Conservation (phyloP, 2,888 invertebrate species). For the Allacma fusca region DNA sequence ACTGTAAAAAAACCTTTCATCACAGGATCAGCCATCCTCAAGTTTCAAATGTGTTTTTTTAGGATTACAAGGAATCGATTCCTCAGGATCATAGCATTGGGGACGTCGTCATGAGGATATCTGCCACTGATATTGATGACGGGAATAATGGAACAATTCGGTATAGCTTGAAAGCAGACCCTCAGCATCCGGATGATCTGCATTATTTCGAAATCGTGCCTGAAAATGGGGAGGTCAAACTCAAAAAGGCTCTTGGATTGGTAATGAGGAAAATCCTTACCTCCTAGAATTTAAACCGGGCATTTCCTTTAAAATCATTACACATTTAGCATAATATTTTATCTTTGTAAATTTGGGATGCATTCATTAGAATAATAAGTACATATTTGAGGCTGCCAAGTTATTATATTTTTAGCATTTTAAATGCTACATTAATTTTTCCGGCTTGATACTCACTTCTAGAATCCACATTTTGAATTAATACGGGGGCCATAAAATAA, state of each 20-base stretch:
- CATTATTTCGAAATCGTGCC: slow-evolving; percentile 83
- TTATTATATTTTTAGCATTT: no score
- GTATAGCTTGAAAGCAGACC: slow-evolving; percentile 68
- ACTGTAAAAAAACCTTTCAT: no score
- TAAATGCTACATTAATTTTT: no score
- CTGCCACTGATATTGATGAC: slow-evolving; percentile 91
- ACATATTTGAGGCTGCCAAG: no score
- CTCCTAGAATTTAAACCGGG: no score
- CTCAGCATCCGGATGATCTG: slow-evolving; percentile 65
- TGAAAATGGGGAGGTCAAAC: slow-evolving; percentile 82
- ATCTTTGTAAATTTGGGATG: no score
- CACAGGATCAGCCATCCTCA: neutral
- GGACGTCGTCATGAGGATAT: slow-evolving; percentile 84
- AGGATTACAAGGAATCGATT: slow-evolving; percentile 77
- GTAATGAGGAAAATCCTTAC: slow-evolving; percentile 42
- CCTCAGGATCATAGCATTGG: slow-evolving; percentile 79
- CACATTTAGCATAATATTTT: no score
- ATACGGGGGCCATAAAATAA: no score
- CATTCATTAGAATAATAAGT: no score
- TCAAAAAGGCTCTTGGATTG: slow-evolving; percentile 72
- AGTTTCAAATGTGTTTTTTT: slow-evolving; percentile 61
- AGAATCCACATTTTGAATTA: no score
- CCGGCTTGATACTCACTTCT: no score
- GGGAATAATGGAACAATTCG: slow-evolving; percentile 87
- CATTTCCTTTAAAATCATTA: no score